phyloP scores from a whole-genome alignment of 2,797 vertebrate genomes.

The Periophthalmus magnuspinnatus region DNA sequence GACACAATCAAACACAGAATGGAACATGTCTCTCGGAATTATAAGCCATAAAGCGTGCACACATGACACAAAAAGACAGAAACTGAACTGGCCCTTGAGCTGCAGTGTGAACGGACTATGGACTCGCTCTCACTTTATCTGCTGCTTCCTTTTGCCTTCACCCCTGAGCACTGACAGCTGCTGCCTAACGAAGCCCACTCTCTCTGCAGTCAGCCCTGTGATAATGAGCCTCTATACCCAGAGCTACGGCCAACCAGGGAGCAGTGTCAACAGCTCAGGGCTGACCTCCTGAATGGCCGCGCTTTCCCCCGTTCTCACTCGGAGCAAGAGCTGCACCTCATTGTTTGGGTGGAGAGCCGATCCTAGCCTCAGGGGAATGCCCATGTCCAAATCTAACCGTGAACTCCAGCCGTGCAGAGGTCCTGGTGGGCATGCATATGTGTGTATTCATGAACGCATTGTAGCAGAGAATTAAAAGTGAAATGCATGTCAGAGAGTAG shows the following conservation, averaged over 20 bases:
- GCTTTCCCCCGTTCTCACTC: slow-evolving; percentile 66
- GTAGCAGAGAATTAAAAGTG: slow-evolving; percentile 56
- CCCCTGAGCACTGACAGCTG: slow-evolving; percentile 78
- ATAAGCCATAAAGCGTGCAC: slow-evolving; percentile 6
- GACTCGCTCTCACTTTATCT: slow-evolving; percentile 66
- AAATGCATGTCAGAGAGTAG: slow-evolving; percentile 40
- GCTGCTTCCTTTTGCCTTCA: slow-evolving; percentile 61
- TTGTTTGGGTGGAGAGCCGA: slow-evolving; percentile 72
- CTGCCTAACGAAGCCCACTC: slow-evolving; percentile 79
- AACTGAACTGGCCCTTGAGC: slow-evolving; percentile 69
- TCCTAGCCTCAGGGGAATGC: slow-evolving; percentile 69
- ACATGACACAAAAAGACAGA: slow-evolving; percentile 30
- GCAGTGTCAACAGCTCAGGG: slow-evolving; percentile 77
- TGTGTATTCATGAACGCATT: slow-evolving; percentile 50
- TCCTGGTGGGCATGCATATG: slow-evolving; percentile 59
- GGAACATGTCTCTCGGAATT: slow-evolving; percentile 19
- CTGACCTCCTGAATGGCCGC: slow-evolving; percentile 76
- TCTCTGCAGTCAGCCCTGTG: slow-evolving; percentile 74
- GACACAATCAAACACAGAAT: slow-evolving; percentile 13
- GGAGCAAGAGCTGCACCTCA: slow-evolving; percentile 70
- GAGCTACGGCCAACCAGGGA: slow-evolving; percentile 76
- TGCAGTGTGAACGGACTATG: slow-evolving; percentile 54
- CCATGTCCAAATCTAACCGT: slow-evolving; percentile 65
- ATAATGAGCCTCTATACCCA: slow-evolving; percentile 77
- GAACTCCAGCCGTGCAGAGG: slow-evolving; percentile 44